Conservation (phyloP, 2,113 vertebrate genomes). For the Pheucticus melanocephalus region DNA sequence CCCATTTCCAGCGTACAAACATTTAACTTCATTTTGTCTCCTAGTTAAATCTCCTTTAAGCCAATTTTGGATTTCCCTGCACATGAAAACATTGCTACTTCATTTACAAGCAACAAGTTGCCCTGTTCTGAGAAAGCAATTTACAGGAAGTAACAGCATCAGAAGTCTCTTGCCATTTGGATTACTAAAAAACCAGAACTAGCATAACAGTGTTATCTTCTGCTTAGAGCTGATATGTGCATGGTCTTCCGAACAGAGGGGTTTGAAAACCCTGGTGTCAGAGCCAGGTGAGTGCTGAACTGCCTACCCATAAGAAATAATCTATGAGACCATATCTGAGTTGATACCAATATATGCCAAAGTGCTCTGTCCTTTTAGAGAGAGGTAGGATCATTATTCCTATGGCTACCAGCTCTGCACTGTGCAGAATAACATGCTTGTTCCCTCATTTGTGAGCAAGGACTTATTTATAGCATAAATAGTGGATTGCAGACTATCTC, state of each 20-base stretch:
- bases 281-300: not conserved
- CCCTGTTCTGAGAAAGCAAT: slow-evolving; percentile 21
- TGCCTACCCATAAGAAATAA: not conserved
- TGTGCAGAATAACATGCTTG: not conserved
- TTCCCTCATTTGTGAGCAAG: not conserved
- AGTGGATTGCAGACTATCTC: not conserved
- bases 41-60: not conserved
- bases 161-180: slow-evolving; percentile 1
- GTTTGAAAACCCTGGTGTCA: not conserved
- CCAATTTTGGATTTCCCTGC: not conserved
- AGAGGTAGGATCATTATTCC: not conserved
- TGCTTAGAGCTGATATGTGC: not conserved
- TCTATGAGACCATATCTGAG: not conserved
- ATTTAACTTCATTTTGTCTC: not conserved
- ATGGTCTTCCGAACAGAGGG: not conserved
- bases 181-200: not conserved
- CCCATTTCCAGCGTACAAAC: not conserved
- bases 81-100: not conserved
- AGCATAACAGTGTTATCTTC: not conserved
- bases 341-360: not conserved
- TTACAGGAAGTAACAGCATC: slow-evolving; percentile 29
- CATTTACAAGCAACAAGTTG: not conserved
- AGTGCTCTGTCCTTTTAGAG: not conserved
- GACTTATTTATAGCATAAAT: fast-evolving
- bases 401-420: not conserved